These are phyloP conservation scores for Trachurus trachurus DNA, from an alignment of 2,797 vertebrate genomes.

Conservation along the genomic window DNA sequence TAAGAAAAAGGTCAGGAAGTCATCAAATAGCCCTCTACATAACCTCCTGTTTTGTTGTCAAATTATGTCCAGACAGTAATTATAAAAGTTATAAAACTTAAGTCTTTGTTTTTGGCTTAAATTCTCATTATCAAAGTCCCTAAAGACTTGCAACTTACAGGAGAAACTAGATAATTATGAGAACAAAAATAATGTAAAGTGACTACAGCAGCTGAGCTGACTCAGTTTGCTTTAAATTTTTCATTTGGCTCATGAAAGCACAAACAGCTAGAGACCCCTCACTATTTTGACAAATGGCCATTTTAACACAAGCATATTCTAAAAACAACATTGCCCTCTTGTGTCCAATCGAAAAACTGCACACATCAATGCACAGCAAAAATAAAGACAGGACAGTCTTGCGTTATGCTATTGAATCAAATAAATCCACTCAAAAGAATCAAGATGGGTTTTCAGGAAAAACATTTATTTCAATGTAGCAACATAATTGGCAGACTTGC, in stretches of 20 bases:
- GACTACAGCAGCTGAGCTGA: background rate
- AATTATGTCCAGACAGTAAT: conserved; percentile 42
- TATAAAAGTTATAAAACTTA: no score
- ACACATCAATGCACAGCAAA: background rate
- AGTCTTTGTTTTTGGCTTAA: background rate
- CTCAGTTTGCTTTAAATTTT: background rate
- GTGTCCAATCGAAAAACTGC: conserved; percentile 40
- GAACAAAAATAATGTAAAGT: background rate
- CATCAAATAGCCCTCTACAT: conserved; percentile 63
- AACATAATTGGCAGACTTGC: conserved; percentile 51
- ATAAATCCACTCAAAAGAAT: conserved; percentile 12
- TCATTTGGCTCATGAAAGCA: background rate
- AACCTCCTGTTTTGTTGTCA: conserved; percentile 48
- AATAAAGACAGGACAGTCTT: background rate
- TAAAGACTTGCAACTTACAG: background rate
- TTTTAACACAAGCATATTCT: background rate
- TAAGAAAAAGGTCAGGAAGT: conserved; percentile 84
- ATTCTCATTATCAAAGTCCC: background rate
- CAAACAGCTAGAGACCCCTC: background rate
- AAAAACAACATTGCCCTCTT: conserved; percentile 75
- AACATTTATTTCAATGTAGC: conserved; percentile 77
- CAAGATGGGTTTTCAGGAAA: conserved; percentile 54
- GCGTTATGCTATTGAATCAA: background rate
- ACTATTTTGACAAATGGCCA: background rate
- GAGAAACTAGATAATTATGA: background rate